Evolutionary conservation across 2,113 vertebrate species (phyloP).

Genomic region (Clarias batrachus): DNA sequence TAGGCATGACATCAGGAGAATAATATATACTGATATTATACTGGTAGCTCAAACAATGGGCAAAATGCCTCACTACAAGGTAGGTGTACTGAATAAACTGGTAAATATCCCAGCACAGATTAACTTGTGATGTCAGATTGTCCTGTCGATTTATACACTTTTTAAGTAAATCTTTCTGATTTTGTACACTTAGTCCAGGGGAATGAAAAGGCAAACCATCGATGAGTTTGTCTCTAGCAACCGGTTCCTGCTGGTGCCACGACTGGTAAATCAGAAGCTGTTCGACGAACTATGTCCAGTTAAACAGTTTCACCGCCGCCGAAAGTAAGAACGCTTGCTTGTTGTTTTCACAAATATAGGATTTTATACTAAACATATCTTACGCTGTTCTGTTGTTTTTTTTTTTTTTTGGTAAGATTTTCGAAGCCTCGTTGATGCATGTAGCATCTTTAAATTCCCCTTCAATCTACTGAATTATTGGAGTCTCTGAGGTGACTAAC

Average conservation of each 20-base stretch:
- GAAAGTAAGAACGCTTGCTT: constrained; percentile 79
- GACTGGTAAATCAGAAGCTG: constrained; percentile 88
- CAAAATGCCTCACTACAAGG: background rate
- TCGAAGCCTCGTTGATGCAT: background rate
- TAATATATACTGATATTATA: background rate
- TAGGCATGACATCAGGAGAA: background rate
- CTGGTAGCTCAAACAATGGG: too few relatives aligned
- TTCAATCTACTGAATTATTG: background rate
- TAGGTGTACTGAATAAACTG: background rate
- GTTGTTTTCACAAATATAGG: background rate
- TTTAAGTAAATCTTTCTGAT: background rate
- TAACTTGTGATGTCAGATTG: background rate
- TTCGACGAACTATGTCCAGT: constrained; percentile 93
- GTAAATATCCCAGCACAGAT: background rate
- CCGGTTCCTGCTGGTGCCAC: constrained; percentile 86
- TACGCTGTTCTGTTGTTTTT: too few relatives aligned
- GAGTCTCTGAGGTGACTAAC: background rate
- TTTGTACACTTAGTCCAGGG: constrained; percentile 73
- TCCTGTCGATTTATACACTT: background rate
- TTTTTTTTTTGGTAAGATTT: too few relatives aligned
- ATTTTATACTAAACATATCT: background rate
- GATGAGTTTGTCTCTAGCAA: constrained; percentile 92
- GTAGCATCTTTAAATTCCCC: background rate
- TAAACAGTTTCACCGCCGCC: constrained; percentile 88
- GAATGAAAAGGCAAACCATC: constrained; percentile 88